Evolutionary conservation across 2,797 vertebrate genomes (phyloP).

Genomic region (Margarornis squamiger): DNA sequence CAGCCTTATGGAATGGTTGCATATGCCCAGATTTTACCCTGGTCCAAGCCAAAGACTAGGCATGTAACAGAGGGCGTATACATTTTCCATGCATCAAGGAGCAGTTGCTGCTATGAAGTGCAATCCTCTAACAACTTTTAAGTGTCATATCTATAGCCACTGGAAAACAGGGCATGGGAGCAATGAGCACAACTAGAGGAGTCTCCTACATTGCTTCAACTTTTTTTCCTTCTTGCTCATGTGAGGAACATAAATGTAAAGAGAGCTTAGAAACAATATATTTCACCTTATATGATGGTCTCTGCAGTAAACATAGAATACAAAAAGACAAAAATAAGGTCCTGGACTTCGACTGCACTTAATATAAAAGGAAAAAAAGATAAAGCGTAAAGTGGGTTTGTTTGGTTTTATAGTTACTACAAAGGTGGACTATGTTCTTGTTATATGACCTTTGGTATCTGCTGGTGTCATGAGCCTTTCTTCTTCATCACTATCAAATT

Average conservation of each 20-base stretch:
- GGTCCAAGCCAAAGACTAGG: neutral
- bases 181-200: neutral
- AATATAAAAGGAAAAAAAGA: neutral
- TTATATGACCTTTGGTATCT: neutral
- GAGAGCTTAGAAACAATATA: neutral
- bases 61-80: neutral
- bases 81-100: neutral
- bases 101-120: neutral
- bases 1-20: rapidly evolving
- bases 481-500: neutral
- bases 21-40: neutral
- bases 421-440: neutral
- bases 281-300: neutral
- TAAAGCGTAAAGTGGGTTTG: neutral
- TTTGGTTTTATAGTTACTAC: neutral
- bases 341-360: neutral
- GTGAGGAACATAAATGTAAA: neutral
- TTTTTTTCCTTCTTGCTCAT: neutral
- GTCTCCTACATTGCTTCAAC: neutral
- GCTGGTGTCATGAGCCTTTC: neutral
- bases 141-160: neutral
- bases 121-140: neutral
- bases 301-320: neutral
- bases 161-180: neutral
- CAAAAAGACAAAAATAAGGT: neutral